phyloP scores from a whole-genome alignment of 2,888 invertebrate genomes.

The Leptura quadrifasciata region DNA sequence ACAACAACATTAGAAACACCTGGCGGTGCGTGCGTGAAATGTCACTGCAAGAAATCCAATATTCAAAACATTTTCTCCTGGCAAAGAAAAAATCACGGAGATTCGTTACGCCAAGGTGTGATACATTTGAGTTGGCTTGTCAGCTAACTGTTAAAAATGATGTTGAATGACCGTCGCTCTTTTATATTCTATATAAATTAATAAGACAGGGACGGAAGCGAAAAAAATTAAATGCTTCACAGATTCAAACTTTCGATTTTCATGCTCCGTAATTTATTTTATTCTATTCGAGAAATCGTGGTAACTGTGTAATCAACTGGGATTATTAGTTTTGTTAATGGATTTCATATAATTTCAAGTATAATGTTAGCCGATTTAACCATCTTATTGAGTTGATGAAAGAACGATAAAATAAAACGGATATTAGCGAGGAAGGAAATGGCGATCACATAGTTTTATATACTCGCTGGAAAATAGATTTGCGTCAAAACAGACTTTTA shows the following conservation, averaged over 20 bases:
- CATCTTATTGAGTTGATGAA: conserved; percentile 18
- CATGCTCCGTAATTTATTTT: conserved; percentile 62
- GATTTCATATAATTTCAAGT: conserved; percentile 50
- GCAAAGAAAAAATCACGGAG: neutral
- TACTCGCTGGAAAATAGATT: neutral
- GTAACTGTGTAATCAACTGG: conserved; percentile 55
- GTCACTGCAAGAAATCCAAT: neutral
- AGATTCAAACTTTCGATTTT: conserved; percentile 65
- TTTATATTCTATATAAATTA: conserved; percentile 46
- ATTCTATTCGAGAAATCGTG: conserved; percentile 62
- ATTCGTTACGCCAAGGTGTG: conserved; percentile 47
- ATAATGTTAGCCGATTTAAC: conserved; percentile 3
- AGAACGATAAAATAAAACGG: conserved; percentile 26
- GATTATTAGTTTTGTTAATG: conserved; percentile 57
- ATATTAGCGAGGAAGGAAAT: conserved; percentile 13
- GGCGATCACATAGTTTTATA: neutral
- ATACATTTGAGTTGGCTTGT: conserved; percentile 44
- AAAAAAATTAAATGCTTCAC: conserved; percentile 63
- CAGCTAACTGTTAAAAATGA: conserved; percentile 44
- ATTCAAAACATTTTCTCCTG: conserved; percentile 17
- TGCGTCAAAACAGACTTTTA: neutral
- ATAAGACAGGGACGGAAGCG: conserved; percentile 54
- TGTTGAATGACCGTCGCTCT: conserved; percentile 41
- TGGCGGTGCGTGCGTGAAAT: neutral
- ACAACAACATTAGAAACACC: neutral